A percentile compares a stretch with the other conserved stretches of the same genome.
These are phyloP conservation scores for Gambusia holbrooki DNA, from an alignment of 2,113 vertebrate species.

Conservation along the genomic window DNA sequence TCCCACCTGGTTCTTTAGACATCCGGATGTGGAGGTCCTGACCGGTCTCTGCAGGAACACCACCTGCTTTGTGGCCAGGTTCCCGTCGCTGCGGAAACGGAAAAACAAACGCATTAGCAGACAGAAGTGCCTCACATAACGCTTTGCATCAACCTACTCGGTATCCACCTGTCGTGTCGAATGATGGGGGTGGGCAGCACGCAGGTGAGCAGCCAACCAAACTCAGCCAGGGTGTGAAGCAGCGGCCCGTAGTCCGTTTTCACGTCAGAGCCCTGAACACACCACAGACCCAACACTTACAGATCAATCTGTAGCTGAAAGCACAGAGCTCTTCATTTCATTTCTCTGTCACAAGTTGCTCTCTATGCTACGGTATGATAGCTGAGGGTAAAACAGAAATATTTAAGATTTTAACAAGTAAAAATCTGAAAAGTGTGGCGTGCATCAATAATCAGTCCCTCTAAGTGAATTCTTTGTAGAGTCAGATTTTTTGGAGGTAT, in stretches of 20 bases:
- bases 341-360: too few species aligned
- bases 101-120: neutral
- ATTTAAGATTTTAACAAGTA: too few species aligned
- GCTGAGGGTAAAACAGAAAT: too few species aligned
- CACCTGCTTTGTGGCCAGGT: conserved; percentile 95
- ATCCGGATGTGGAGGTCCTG: conserved; percentile 53
- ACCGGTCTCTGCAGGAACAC: conserved; percentile 95
- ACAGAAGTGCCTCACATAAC: neutral
- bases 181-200: conserved; percentile 93
- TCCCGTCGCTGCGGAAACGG: conserved; percentile 86
- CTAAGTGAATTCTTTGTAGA: too few species aligned
- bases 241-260: conserved; percentile 96
- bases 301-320: too few species aligned
- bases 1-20: conserved; percentile 70
- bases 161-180: conserved; percentile 89
- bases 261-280: conserved; percentile 86
- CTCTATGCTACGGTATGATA: too few species aligned
- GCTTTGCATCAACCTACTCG: too few species aligned
- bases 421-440: too few species aligned
- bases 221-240: conserved; percentile 95
- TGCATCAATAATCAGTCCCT: too few species aligned
- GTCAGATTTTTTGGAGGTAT: too few species aligned
- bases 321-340: too few species aligned
- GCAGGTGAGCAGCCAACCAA: conserved; percentile 96
- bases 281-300: too few species aligned